A percentile compares a stretch with the other conserved stretches of the same genome.
Evolutionary conservation across 2,888 invertebrate genomes (phyloP).

Genomic region (Antheraea yamamai): DNA sequence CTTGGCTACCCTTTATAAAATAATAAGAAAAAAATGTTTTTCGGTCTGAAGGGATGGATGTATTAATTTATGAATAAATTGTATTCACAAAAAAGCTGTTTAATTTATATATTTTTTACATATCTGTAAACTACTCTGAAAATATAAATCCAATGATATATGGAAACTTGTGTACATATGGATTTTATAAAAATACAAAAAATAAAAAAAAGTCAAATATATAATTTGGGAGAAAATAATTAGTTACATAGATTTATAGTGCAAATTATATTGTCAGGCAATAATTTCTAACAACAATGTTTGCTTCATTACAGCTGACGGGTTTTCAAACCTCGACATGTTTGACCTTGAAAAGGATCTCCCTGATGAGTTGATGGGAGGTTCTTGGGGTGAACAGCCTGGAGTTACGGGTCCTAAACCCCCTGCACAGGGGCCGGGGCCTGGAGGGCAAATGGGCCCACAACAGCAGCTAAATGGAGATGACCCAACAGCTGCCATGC

Average conservation of each 20-base stretch:
- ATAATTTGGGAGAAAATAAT: not conserved
- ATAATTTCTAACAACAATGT: constrained; percentile 6
- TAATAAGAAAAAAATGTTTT: not conserved
- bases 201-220: no score
- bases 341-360: constrained; percentile 95
- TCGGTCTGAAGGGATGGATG: not conserved
- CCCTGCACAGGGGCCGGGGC: constrained; percentile 92
- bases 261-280: not conserved
- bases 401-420: constrained; percentile 87
- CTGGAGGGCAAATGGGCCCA: constrained; percentile 83
- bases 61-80: not conserved
- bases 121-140: not conserved
- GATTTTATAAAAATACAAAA: no score
- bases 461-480: constrained; percentile 86
- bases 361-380: constrained; percentile 93
- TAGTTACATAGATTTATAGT: not conserved
- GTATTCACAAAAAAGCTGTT: not conserved
- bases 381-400: constrained; percentile 88
- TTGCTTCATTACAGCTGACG: constrained; percentile 81
- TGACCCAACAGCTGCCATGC: constrained; percentile 83
- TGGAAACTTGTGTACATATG: not conserved
- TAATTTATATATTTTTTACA: not conserved
- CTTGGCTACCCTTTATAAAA: not conserved
- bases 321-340: constrained; percentile 91
- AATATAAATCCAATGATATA: not conserved